A percentile compares a stretch with the other conserved stretches of the same genome.
phyloP scores from a whole-genome alignment of 1,140 invertebrate genomes.

The Chelonus insularis region DNA sequence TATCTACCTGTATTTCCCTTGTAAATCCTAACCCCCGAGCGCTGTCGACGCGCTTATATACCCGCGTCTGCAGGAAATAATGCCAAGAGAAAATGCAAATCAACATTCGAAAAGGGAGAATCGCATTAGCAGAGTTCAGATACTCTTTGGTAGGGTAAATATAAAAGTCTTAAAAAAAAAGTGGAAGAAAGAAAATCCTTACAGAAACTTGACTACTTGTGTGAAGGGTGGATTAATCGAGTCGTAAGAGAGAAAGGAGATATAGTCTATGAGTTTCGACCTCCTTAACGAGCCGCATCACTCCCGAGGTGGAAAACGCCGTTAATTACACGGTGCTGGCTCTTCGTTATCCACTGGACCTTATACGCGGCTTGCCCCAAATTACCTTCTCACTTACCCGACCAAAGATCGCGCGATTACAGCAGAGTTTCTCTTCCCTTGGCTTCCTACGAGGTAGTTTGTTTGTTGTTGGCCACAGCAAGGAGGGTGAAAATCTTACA shows the following conservation, averaged over 20 bases:
- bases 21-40: conserved; percentile 22
- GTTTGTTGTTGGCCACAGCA: conserved; percentile 27
- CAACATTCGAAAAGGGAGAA: conserved; percentile 12
- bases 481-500: background rate
- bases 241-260: conserved; percentile 13
- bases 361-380: conserved; percentile 47
- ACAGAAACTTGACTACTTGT: too few relatives aligned
- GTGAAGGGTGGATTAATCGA: conserved; percentile 17
- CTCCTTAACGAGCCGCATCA: conserved; percentile 57
- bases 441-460: conserved; percentile 13
- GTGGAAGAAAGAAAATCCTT: background rate
- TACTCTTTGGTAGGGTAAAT: conserved; percentile 9
- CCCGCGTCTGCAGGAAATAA: conserved; percentile 6
- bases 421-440: background rate
- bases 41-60: too few relatives aligned
- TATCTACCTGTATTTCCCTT: conserved; percentile 25
- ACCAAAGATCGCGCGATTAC: conserved; percentile 41
- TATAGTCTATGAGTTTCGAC: conserved; percentile 37
- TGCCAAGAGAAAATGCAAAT: conserved; percentile 27
- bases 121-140: conserved; percentile 15
- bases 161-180: background rate
- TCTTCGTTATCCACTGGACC: conserved; percentile 50
- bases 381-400: conserved; percentile 53
- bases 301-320: conserved; percentile 51
- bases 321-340: conserved; percentile 54